A percentile compares a stretch with the other conserved stretches of the same genome.
These are phyloP conservation scores for Heteromyza rotundicornis DNA, from an alignment of 2,888 invertebrate genomes.

Conservation along the genomic window DNA sequence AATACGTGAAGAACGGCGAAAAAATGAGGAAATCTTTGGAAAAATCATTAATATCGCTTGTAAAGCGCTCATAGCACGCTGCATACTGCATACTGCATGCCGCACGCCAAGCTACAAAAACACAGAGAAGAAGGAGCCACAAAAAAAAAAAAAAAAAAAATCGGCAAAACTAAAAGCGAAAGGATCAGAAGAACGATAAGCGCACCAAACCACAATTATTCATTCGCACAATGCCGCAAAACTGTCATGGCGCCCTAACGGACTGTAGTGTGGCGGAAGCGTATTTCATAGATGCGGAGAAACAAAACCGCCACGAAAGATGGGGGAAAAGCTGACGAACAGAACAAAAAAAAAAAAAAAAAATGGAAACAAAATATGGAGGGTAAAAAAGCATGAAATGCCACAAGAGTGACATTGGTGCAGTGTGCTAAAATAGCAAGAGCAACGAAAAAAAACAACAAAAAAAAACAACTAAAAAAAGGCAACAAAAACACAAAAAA, in stretches of 20 bases:
- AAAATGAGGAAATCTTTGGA: constrained; percentile 52
- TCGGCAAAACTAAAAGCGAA: constrained; percentile 16
- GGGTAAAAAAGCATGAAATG: constrained; percentile 28
- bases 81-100: constrained; percentile 26
- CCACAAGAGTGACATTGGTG: constrained; percentile 32
- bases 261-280: neutral
- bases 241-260: constrained; percentile 33
- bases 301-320: neutral
- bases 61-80: too few species aligned
- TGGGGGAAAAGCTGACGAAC: too few species aligned
- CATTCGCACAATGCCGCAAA: constrained; percentile 56
- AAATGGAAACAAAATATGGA: neutral
- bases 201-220: constrained; percentile 60
- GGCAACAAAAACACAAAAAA: neutral
- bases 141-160: neutral
- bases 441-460: neutral
- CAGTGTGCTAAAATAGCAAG: constrained; percentile 24
- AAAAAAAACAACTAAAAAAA: neutral
- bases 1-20: too few species aligned
- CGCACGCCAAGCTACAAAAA: neutral
- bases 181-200: constrained; percentile 52
- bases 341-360: neutral
- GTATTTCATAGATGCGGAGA: neutral
- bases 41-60: constrained; percentile 57
- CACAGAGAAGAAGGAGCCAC: neutral